Conservation (phyloP, 2,888 invertebrate species). For the Cataglyphis livida region DNA sequence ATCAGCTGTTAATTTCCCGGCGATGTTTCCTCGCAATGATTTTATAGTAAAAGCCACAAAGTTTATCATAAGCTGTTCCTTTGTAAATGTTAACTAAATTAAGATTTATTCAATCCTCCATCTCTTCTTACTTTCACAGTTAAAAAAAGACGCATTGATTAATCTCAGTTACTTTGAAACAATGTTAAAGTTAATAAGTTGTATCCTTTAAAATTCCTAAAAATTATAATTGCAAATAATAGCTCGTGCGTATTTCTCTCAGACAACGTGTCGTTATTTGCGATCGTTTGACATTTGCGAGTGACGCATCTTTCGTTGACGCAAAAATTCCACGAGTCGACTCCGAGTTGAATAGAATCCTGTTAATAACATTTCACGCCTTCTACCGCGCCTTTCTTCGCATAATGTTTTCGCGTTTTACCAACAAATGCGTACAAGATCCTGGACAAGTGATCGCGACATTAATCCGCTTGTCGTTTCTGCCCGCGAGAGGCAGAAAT, state of each 20-base stretch:
- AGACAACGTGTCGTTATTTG: not conserved
- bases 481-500: not conserved
- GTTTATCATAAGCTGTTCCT: not conserved
- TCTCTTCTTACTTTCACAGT: not conserved
- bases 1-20: not conserved
- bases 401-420: not conserved
- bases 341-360: conserved; percentile 11
- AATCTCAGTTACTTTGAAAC: not conserved
- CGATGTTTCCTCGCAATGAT: not conserved
- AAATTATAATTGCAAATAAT: conserved; percentile 3
- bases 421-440: not conserved
- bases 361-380: conserved; percentile 30
- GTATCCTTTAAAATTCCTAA: not conserved
- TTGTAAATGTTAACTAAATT: conserved; percentile 1
- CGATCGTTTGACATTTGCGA: conserved; percentile 10
- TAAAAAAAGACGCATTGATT: not conserved
- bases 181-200: not conserved
- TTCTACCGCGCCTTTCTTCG: not conserved
- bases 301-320: conserved; percentile 7
- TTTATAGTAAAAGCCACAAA: not conserved
- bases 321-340: not conserved
- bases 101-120: not conserved
- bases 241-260: not conserved
- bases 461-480: conserved; percentile 4
- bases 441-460: not conserved